A percentile compares a stretch with the other conserved stretches of the same genome.
phyloP scores from a whole-genome alignment of 2,888 invertebrate genomes.

The Lamproptera curius region DNA sequence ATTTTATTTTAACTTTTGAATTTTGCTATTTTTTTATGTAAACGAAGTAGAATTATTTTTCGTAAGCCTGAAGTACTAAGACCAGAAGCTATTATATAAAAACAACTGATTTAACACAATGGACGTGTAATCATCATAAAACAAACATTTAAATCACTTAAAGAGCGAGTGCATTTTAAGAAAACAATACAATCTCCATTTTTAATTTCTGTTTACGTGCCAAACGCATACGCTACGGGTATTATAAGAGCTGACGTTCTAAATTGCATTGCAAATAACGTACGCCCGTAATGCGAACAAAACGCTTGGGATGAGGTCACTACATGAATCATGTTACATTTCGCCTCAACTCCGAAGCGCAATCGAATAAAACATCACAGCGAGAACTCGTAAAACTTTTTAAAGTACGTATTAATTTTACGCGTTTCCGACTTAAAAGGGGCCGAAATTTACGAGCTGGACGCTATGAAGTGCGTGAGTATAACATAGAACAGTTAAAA shows the following conservation, averaged over 20 bases:
- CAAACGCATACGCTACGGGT: conserved; percentile 15
- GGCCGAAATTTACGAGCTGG: conserved; percentile 5
- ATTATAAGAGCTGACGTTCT: conserved; percentile 12
- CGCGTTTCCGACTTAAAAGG: conserved; percentile 9
- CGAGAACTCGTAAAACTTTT: conserved; percentile 12
- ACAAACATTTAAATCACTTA: background rate
- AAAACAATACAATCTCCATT: background rate
- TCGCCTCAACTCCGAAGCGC: background rate
- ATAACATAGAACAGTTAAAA: conserved; percentile 9
- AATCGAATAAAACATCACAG: conserved; percentile 10
- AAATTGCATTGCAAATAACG: conserved; percentile 16
- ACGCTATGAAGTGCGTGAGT: no score
- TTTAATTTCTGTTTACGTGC: conserved; percentile 14
- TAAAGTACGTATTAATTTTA: conserved; percentile 10
- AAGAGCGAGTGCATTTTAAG: background rate
- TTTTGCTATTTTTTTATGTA: no score
- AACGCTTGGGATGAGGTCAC: conserved; percentile 17
- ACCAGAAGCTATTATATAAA: no score
- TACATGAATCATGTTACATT: conserved; percentile 19
- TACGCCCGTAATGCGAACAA: conserved; percentile 15
- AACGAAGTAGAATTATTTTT: no score
- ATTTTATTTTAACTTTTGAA: no score
- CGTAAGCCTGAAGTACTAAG: no score
- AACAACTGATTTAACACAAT: background rate
- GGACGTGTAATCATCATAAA: background rate